phyloP scores from a whole-genome alignment of 2,113 vertebrate genomes.

The Caranx ignobilis region DNA sequence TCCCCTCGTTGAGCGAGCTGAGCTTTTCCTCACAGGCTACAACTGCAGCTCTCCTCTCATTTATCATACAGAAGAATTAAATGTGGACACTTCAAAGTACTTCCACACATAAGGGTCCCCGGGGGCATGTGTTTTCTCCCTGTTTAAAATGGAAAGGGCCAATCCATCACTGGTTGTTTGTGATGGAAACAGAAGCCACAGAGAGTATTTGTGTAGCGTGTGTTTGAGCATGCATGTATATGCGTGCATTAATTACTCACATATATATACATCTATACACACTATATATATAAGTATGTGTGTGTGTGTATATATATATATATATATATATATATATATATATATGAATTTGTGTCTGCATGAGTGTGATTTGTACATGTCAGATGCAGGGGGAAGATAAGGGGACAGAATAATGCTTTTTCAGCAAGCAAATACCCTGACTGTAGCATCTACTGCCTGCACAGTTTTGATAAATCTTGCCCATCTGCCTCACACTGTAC shows the following conservation, averaged over 20 bases:
- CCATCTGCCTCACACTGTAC: conserved; percentile 31
- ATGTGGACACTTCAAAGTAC: conserved; percentile 83
- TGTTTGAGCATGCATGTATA: conserved; percentile 21
- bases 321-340: too few relatives aligned
- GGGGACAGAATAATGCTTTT: conserved; percentile 61
- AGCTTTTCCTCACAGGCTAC: conserved; percentile 76
- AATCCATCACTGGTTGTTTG: conserved; percentile 81
- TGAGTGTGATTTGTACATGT: conserved; percentile 59
- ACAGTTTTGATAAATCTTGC: conserved; percentile 69
- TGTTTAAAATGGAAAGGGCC: conserved; percentile 78
- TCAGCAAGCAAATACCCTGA: conserved; percentile 60
- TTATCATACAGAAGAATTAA: conserved; percentile 84
- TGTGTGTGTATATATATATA: conserved; percentile 1
- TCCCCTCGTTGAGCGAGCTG: conserved; percentile 69
- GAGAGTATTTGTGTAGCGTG: conserved; percentile 48
- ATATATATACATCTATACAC: neutral
- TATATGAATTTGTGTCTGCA: neutral
- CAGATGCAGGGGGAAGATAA: conserved; percentile 58
- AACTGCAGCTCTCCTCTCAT: conserved; percentile 69
- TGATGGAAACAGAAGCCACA: conserved; percentile 69
- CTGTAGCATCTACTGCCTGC: conserved; percentile 49
- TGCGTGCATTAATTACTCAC: conserved; percentile 31
- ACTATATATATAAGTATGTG: neutral
- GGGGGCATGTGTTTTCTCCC: conserved; percentile 75
- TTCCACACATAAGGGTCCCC: conserved; percentile 78